These are phyloP conservation scores for Marasmarcha lunaedactyla DNA, from an alignment of 2,888 invertebrate species.

Conservation along the genomic window DNA sequence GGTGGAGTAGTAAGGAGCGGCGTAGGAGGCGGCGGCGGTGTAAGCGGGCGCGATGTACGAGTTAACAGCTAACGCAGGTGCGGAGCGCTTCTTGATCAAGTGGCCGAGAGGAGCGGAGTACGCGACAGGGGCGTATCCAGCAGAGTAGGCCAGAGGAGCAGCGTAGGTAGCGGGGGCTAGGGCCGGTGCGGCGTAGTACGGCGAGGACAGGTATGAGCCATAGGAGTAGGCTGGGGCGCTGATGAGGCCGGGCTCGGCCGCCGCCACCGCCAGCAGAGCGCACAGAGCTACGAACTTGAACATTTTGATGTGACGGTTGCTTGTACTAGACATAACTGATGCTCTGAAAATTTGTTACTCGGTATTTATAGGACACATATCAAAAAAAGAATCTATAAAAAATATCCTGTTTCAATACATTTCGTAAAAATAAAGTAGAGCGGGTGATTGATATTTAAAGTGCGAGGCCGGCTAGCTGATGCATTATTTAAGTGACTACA, in stretches of 20 bases:
- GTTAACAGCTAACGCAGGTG: conserved; percentile 17
- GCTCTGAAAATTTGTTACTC: too few species aligned
- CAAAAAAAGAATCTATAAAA: too few species aligned
- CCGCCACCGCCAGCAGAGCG: conserved; percentile 67
- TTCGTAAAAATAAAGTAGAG: too few species aligned
- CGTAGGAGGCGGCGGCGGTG: conserved; percentile 20
- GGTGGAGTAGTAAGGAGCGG: conserved; percentile 19
- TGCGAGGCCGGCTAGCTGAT: too few species aligned
- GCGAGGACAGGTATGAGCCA: background rate
- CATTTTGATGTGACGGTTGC: conserved; percentile 56
- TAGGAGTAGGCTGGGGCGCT: conserved; percentile 11
- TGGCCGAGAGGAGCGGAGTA: conserved; percentile 20
- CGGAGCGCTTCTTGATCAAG: conserved; percentile 45
- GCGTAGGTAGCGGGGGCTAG: conserved; percentile 6
- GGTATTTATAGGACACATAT: too few species aligned
- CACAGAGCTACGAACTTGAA: conserved; percentile 71
- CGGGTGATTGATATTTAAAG: too few species aligned
- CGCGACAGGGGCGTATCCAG: conserved; percentile 7
- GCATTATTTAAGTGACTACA: conserved; percentile 4
- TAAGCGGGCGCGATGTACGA: conserved; percentile 22
- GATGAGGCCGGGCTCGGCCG: conserved; percentile 40
- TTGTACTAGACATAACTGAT: conserved; percentile 24
- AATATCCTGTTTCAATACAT: too few species aligned
- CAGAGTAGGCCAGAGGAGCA: conserved; percentile 12
- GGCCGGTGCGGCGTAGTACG: background rate